Conservation (phyloP, 2,113 vertebrate genomes). For the Mastomys coucha region DNA sequence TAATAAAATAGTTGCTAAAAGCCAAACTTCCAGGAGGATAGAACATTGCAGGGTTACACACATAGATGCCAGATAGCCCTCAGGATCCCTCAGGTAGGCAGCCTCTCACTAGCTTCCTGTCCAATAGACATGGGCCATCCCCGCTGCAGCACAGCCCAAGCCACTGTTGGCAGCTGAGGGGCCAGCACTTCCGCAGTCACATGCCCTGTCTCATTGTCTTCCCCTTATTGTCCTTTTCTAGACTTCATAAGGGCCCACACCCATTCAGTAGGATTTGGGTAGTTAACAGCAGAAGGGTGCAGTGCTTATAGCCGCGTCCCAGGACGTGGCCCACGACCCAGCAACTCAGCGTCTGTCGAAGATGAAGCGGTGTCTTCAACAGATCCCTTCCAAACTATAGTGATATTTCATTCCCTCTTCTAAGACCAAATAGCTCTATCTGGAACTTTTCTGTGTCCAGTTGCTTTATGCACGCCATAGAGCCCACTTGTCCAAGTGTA, state of each 20-base stretch:
- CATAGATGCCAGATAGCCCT: background rate
- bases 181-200: background rate
- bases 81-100: accelerated
- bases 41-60: accelerated
- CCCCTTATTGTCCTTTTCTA: background rate
- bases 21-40: background rate
- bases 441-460: background rate
- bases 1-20: accelerated
- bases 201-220: background rate
- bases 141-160: accelerated
- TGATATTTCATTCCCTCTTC: background rate
- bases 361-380: background rate
- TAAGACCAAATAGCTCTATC: background rate
- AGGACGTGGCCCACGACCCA: no score
- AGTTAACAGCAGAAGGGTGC: background rate
- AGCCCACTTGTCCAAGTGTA: background rate
- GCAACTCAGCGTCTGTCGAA: background rate
- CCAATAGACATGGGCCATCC: accelerated
- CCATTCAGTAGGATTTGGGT: background rate
- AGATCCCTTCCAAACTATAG: background rate
- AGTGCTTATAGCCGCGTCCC: background rate
- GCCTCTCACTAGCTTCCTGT: accelerated
- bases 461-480: accelerated
- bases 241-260: background rate
- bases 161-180: accelerated